Base-by-base conservation (phyloP, 2,113 vertebrate genomes). In the Bos indicus region DNA sequence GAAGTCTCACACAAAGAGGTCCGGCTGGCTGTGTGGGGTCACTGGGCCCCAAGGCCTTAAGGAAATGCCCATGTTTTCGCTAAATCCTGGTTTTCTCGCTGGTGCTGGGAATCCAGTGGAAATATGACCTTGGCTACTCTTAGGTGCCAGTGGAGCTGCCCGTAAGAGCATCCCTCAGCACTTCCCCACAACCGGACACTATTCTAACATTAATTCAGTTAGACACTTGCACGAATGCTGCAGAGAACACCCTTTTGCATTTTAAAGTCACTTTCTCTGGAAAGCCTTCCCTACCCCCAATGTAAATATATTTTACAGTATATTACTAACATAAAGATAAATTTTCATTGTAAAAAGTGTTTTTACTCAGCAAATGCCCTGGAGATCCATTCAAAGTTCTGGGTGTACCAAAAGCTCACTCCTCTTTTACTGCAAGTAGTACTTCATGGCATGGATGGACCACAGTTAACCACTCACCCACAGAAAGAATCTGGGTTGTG, bases 401-500 rank as follows among this genome's bases (percentile, higher is more conserved):
- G 0, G 23, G 23, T 6, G 9, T 14, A 1, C 36, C 25, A 2
- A 10, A 12, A 62, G 28, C 1, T 16, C 14, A 0, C 4, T 33
- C 57, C 33, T 56, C 1, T 33, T 67, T 19, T 6, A 52, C 11
- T 3, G 21, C 21, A 40, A 82, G 43, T 21, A 26, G 17, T 17
- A 4, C 25, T 25, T 64, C 17, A 1, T 26, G 13, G 87, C 1
- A 9, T 6, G 0, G 40, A 91, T 2, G 64, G 16, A 36, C 21
- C 5, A 1, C 16, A 13, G 11, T 14, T 12, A 33, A 59, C n/a
- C 52, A 2, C 33, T 10, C 26, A 6, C 71, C 51, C 26, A 16
- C 0, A 21, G 3, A 46, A 9, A 48, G 30, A 26, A 19, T 36
- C 78, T 21, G n/a, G 78, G 40, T 2, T 4, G 3, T 14, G 30